Base-by-base conservation (phyloP, 1,140 invertebrate species). In the Leptinotarsa undecemlineata region DNA sequence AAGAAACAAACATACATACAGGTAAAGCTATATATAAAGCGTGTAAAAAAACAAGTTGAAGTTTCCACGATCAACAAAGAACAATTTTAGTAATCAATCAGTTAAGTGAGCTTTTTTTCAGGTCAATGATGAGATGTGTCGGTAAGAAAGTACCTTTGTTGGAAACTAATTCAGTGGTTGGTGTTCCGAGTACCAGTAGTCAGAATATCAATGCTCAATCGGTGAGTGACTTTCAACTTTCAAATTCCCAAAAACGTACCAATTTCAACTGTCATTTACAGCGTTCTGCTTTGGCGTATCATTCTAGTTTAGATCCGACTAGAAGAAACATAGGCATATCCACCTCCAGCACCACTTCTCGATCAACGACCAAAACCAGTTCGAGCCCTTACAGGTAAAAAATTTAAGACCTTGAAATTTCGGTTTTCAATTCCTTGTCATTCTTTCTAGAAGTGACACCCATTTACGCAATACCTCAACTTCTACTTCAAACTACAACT, bases 281-380 rank as follows among this genome's bases (percentile, higher is more conserved):
- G 92, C 86, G 92, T 76, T 96, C 94, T 4, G 93, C 95, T 6
- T 84, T 96, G 68, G 93, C 94, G 0, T 96, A 96, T 83, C 91
- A 93, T 77, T 92, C 91, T 78, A 88, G 89, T 26, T 76, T 87
- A 80, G 76, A 86, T 82, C 73, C 86, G 85, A 87, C 91, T 2
- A 86, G 93, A 76, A 86, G 95, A 66, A 96, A 96, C 82, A 92
- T 98, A 76, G 96, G 96, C 23, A 97, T 98, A 74, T 98, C 96
- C n/a, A 96, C 95, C 1, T 96, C 95, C 1, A 96, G 94, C 72
- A 98, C 96, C 1, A 98, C 96, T 2, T 97, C 95, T 17, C 88
- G 95, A 71, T 97, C 96, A 48, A 98, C 96, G 5, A 96, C 95
- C 48, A 98, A 98, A 85, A 97, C 95, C 11, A 94, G 94, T 80